phyloP scores from a whole-genome alignment of 2,113 vertebrate genomes.

The Tursiops truncatus region DNA sequence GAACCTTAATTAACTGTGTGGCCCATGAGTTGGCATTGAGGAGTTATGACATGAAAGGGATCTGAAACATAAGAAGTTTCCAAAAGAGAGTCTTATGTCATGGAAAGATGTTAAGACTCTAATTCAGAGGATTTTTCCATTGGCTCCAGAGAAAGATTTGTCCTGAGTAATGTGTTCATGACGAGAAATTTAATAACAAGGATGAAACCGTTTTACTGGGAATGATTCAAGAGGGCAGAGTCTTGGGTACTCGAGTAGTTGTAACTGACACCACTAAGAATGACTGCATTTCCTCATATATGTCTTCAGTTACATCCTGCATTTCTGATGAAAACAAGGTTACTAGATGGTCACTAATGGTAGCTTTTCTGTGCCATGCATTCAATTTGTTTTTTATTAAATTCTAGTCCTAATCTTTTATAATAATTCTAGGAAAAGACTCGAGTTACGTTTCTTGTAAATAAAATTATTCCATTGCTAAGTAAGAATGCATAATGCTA shows the following conservation, averaged over 20 bases:
- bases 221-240: conserved; percentile 1
- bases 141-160: conserved; percentile 57
- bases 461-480: not conserved
- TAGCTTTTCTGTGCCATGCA: not conserved
- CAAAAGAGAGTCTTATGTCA: conserved; percentile 56
- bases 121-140: conserved; percentile 56
- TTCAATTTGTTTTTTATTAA: conserved; percentile 41
- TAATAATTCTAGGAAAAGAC: conserved; percentile 38
- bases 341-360: not conserved
- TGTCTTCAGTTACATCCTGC: conserved; percentile 42
- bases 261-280: conserved; percentile 21
- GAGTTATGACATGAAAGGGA: not conserved
- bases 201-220: conserved; percentile 56
- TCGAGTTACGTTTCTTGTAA: not conserved
- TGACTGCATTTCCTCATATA: not conserved
- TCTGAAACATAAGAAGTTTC: conserved; percentile 19
- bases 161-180: conserved; percentile 23
- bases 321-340: not conserved
- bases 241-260: not conserved
- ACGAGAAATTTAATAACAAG: conserved; percentile 60
- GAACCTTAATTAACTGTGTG: not conserved
- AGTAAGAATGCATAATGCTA: not conserved
- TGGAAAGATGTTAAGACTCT: conserved; percentile 64
- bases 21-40: not conserved
- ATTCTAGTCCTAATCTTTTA: not conserved